Base-by-base conservation (phyloP, 2,888 invertebrate genomes). In the Clistopyga incitator region DNA sequence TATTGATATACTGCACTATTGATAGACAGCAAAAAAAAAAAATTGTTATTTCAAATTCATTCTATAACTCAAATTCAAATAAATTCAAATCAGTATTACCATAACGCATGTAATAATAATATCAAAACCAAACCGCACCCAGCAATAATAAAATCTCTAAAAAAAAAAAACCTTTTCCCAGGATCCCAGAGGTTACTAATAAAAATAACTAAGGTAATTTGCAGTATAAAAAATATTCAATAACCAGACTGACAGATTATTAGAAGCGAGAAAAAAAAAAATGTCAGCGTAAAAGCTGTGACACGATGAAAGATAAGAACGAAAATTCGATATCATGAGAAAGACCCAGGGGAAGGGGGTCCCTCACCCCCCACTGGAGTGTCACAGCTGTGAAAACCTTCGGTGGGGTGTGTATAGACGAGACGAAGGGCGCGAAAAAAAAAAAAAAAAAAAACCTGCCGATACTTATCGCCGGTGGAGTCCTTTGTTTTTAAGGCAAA, bases 351-450 rank as follows among this genome's bases (percentile, higher is more conserved):
- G 47, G 11, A 20, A 78, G 38, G 54, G 67, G 25, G 50, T 25
- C 20, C 42, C 29, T 78, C 1, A 34, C 6, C 10, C 6, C 10
- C 8, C 8, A 10, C 10, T 38, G 38, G 65, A 77, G 80, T 79
- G 83, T 77, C 84, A 23, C 81, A 80, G 72, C 70, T 81, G 81
- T 25, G 70, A 74, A 75, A 78, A 81, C 70, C 74, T 75, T 75
- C 74, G 74, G 11, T 38, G 76, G 20, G 18, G 54, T 74, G 45
- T 72, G 59, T 47, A 68, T 76, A 64, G 64, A 74, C 61, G 72
- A 42, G 45, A 56, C 29, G 42, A 52, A 34, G 78, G 67, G 54
- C 42, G 70, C 79, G 75, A 68, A 67, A 78, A 74, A 68, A 18
- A 70, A 67, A 78, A 56, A 52, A 75, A 64, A 71, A 56, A n/a